Evolutionary conservation across 2,797 vertebrate genomes (phyloP), one percentile per base, ranked within the genome.

Genomic region (Pseudochromis fuscus): DNA sequence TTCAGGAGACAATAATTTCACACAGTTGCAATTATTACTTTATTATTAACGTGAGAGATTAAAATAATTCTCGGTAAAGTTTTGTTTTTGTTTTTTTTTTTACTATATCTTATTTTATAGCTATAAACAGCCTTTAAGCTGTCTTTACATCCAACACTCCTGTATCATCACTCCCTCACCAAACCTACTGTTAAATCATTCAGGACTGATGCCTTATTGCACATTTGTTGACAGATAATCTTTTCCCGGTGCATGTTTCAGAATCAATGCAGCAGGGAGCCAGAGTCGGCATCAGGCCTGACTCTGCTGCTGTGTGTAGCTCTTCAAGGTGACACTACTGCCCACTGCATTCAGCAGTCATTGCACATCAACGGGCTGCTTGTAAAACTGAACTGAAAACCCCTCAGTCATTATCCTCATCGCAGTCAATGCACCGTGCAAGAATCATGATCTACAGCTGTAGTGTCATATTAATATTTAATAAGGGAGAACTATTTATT

Each of bases 291-390:
- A 75, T 45, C 57, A 30, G 40, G 57, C 67, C 64, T 18, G 46
- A 61, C 44, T 31, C 61, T 65, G 81, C 79, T 66, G 73, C 53
- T 38, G 57, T 33, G 51, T 18, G 44, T 50, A 73, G 65, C 74
- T 67, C 60, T 85, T 72, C 86, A 89, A 88, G 83, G 91, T 93
- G 87, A 93, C 87, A 53, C 69, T 64, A 67, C 63, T 67, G 80
- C 74, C 69, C 21, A 46, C 79, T 87, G 77, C 57, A 58, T 72
- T 90, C 86, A 90, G 91, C 89, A 86, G 75, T 86, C 72, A 75
- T 71, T 62, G 58, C 45, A 48, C 55, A 64, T 21, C 55, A 76
- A 64, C 44, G 55, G 27, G 65, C 67, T 67, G 72, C 25, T 25
- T 55, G 50, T 70, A 55, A 82, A 67, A 64, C 55, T 48, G 67